Evolutionary conservation across 1,140 invertebrate species (phyloP).

Genomic region (Drosophila rhopaloa): DNA sequence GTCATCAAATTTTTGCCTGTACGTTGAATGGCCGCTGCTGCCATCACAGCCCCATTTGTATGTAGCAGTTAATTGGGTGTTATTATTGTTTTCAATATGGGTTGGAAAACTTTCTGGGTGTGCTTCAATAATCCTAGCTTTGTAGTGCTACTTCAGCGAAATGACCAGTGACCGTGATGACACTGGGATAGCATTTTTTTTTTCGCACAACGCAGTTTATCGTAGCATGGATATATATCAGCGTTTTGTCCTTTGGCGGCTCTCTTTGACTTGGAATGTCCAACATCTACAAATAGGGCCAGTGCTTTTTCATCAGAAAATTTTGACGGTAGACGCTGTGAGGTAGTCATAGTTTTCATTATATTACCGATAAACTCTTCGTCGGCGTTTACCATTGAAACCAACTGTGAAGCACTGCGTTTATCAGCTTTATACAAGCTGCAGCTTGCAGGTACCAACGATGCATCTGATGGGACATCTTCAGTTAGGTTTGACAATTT

Average conservation of each 20-base stretch:
- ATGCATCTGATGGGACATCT: no score
- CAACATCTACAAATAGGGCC: background rate
- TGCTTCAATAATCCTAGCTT: constrained; percentile 5
- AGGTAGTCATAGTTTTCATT: background rate
- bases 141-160: background rate
- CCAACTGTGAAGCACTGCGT: constrained; percentile 9
- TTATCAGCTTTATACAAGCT: constrained; percentile 5
- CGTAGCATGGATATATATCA: constrained; percentile 1
- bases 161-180: constrained; percentile 1
- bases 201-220: constrained; percentile 4
- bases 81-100: background rate
- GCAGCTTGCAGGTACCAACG: no score
- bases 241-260: background rate
- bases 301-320: constrained; percentile 3
- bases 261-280: background rate
- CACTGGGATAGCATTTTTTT: constrained; percentile 1
- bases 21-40: background rate
- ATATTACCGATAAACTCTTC: no score
- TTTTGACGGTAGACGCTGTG: constrained; percentile 1
- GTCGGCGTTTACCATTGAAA: background rate
- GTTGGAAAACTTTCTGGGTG: constrained; percentile 1
- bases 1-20: no score
- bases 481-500: no score
- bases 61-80: background rate
- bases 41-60: background rate